Conservation (phyloP, 2,888 invertebrate genomes). For the Leptura quadrifasciata region DNA sequence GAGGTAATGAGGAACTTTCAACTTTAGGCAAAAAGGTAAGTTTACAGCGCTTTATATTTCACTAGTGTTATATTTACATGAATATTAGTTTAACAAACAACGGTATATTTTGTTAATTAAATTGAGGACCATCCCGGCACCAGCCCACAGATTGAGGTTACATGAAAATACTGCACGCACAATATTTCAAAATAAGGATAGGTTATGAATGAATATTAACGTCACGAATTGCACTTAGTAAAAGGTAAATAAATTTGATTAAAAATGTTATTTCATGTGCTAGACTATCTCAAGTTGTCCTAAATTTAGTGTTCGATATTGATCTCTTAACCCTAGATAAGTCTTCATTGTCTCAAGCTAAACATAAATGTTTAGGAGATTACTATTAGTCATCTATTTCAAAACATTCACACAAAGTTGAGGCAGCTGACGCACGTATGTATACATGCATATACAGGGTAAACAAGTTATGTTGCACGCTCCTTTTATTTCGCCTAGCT, state of each 20-base stretch:
- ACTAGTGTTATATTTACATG: slow-evolving; percentile 3
- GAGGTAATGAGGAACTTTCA: slow-evolving; percentile 78
- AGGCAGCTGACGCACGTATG: not conserved
- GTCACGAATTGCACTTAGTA: not conserved
- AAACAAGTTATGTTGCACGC: too few species aligned
- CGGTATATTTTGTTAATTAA: not conserved
- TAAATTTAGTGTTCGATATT: slow-evolving; percentile 43
- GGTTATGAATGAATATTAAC: slow-evolving; percentile 34
- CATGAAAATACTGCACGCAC: slow-evolving; percentile 28
- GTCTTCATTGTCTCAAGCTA: slow-evolving; percentile 44
- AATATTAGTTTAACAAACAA: not conserved
- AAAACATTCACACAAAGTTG: slow-evolving; percentile 9
- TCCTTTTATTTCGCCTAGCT: too few species aligned
- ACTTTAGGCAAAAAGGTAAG: slow-evolving; percentile 82
- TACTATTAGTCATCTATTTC: slow-evolving; percentile 47
- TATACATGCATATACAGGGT: too few species aligned
- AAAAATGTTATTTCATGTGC: not conserved
- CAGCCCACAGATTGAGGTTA: slow-evolving; percentile 28
- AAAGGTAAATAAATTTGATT: not conserved
- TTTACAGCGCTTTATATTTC: slow-evolving; percentile 10
- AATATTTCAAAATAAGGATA: slow-evolving; percentile 21
- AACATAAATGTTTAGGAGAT: slow-evolving; percentile 46
- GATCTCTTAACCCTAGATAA: slow-evolving; percentile 44
- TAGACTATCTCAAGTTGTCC: not conserved
- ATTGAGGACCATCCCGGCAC: not conserved